These are phyloP conservation scores for Turritopsis rubra DNA, from an alignment of 30 jellyfish, hydroid and myxozoan species.

Conservation along the genomic window DNA sequence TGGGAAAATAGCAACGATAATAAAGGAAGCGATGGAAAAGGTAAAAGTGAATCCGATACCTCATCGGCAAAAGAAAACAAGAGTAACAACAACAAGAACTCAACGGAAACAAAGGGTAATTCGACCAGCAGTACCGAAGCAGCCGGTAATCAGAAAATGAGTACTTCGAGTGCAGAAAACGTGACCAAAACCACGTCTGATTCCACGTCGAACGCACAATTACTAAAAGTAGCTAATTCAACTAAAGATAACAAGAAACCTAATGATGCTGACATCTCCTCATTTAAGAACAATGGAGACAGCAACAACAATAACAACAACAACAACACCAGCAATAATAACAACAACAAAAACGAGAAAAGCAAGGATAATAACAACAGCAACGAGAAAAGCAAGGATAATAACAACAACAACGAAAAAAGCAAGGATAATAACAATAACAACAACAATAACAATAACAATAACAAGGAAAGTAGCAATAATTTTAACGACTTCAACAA, in stretches of 20 bases:
- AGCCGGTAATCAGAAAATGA: neutral
- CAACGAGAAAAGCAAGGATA: neutral
- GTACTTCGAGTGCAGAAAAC: neutral
- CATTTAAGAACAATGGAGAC: neutral
- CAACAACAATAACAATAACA: neutral
- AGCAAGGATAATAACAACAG: neutral
- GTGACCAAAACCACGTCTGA: neutral
- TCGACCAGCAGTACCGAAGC: neutral
- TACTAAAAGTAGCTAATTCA: neutral
- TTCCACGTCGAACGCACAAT: neutral
- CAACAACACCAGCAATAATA: neutral
- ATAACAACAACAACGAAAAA: neutral
- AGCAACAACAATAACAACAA: conserved; percentile 11
- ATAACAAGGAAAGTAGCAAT: neutral
- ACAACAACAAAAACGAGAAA: neutral
- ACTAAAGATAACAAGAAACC: neutral
- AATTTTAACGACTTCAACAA: neutral
- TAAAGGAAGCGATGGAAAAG: neutral
- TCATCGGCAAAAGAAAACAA: neutral
- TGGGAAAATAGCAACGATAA: neutral
- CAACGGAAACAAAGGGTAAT: neutral
- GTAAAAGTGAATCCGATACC: neutral
- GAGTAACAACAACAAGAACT: neutral
- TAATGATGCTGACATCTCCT: neutral
- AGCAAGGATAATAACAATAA: neutral